Base-by-base conservation (phyloP, 2,888 invertebrate species). In the Tethea ocularis region DNA sequence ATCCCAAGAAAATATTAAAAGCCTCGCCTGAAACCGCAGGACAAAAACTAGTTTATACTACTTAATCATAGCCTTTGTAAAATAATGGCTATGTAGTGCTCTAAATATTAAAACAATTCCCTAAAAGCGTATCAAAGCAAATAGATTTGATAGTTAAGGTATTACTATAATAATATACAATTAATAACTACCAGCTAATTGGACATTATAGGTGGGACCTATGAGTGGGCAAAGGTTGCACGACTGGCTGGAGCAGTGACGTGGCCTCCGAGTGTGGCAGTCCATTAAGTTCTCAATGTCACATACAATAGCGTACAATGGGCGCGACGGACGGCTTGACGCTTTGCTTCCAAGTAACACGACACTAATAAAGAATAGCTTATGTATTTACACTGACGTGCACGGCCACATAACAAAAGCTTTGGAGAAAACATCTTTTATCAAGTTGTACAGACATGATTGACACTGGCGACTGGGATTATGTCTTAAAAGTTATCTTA, bases 201-300 rank as follows among this genome's bases (percentile, higher is more conserved):
- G 63, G 52, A 57, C 20, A 54, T 54, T 33, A 22, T 33, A 20
- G 22, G 54, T 22, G 53, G 36, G 41, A n/a, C n/a, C n/a, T 51
- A 46, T 46, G 64, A 57, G 41, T 57, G 36, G 41, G 23, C 41
- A 55, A 58, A 60, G 51, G 33, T 58, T 58, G 56, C 54, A 64
- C 57, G 57, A 59, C 62, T 61, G 63, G 65, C 62, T 61, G 63
- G 65, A 71, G 75, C 69, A 72, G 67, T 71, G 70, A 74, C 70
- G 62, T 67, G 64, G 72, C 67, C 68, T 61, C 71, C 71, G 75
- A 78, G 76, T 73, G 71, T 80, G 84, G 78, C 81, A 77, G 82
- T 88, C 91, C 91, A 92, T 92, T 92, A 92, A 82, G 85, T 80
- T 85, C 87, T 91, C 89, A 86, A 80, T 87, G 82, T 86, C 88